phyloP scores from a whole-genome alignment of 2,888 invertebrate species.

The Rosalia funebris region DNA sequence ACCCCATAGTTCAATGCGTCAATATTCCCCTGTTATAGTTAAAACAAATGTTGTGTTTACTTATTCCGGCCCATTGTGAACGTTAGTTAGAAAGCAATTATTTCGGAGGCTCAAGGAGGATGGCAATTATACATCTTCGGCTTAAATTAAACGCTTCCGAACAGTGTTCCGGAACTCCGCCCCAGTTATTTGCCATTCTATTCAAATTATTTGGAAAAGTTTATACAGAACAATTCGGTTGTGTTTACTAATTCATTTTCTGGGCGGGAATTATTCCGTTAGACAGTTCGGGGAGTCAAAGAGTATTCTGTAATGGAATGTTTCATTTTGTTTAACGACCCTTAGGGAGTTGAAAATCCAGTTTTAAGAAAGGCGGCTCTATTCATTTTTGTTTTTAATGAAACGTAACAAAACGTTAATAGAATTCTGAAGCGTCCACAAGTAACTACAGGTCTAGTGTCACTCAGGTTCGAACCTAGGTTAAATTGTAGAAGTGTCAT shows the following conservation, averaged over 20 bases:
- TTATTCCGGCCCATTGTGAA: slow-evolving; percentile 3
- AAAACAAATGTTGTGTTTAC: no score
- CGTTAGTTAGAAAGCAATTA: slow-evolving; percentile 12
- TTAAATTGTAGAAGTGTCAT: no score
- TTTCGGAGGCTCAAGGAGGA: slow-evolving; percentile 9
- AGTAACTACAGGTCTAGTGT: no score
- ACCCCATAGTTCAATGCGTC: no score
- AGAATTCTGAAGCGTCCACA: no score
- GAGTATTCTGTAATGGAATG: background rate
- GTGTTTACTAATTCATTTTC: slow-evolving; percentile 2
- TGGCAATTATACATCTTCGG: slow-evolving; percentile 12
- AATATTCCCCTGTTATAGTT: no score
- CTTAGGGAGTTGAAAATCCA: no score
- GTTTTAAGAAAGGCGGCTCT: no score
- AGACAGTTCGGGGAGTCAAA: background rate
- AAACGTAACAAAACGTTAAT: no score
- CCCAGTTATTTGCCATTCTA: slow-evolving; percentile 1
- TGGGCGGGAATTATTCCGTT: background rate
- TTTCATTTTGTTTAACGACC: background rate
- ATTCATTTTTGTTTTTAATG: no score
- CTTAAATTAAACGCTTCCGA: slow-evolving; percentile 13
- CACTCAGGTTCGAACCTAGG: no score
- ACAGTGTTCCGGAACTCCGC: slow-evolving; percentile 5
- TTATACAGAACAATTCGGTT: background rate
- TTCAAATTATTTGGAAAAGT: slow-evolving; percentile 4